phyloP scores from a whole-genome alignment of 2,888 invertebrate species.

The Melieria crassipennis region DNA sequence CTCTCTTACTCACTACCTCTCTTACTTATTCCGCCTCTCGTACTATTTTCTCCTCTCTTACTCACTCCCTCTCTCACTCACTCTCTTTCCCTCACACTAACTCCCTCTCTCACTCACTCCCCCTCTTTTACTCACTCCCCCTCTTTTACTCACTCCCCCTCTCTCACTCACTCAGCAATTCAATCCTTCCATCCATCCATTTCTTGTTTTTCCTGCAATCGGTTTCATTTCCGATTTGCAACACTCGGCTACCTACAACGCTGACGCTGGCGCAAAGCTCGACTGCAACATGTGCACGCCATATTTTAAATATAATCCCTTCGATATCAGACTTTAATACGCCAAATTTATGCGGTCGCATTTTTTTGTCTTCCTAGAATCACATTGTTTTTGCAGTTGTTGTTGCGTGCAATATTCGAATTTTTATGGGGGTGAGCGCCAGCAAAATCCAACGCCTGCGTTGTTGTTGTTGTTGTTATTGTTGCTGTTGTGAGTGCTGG shows the following conservation, averaged over 20 bases:
- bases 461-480: too few relatives aligned
- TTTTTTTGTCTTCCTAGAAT: not conserved
- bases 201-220: too few relatives aligned
- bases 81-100: not conserved
- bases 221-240: too few relatives aligned
- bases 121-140: not conserved
- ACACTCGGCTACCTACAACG: too few relatives aligned
- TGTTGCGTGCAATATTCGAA: too few relatives aligned
- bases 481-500: too few relatives aligned
- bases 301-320: constrained; percentile 32
- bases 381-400: too few relatives aligned
- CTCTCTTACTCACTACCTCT: not conserved
- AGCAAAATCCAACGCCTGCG: too few relatives aligned
- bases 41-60: not conserved
- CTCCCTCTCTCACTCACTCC: not conserved
- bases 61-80: not conserved
- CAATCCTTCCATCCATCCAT: too few relatives aligned
- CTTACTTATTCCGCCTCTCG: not conserved
- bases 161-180: not conserved
- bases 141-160: not conserved
- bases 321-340: constrained; percentile 30
- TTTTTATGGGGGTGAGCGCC: too few relatives aligned
- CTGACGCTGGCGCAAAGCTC: too few relatives aligned
- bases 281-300: not conserved
- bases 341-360: constrained; percentile 21